phyloP scores from a whole-genome alignment of 2,113 vertebrate genomes.

The Ciconia maguari region DNA sequence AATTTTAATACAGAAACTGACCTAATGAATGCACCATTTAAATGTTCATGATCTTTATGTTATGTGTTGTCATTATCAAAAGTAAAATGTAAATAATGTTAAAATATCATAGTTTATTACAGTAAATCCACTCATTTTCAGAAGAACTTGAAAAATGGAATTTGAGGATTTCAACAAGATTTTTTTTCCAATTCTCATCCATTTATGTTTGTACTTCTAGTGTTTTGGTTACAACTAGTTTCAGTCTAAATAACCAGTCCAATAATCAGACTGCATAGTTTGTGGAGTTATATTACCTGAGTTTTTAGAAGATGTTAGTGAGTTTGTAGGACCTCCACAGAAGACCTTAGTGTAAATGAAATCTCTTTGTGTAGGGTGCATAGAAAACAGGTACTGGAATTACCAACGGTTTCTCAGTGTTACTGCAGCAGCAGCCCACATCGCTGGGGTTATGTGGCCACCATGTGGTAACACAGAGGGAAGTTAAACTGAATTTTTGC shows the following conservation, averaged over 20 bases:
- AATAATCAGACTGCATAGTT: background rate
- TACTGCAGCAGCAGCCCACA: background rate
- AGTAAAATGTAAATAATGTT: background rate
- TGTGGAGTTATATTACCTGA: background rate
- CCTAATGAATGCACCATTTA: background rate
- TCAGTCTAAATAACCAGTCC: background rate
- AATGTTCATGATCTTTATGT: background rate
- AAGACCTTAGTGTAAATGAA: background rate
- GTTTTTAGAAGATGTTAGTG: background rate
- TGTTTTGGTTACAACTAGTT: background rate
- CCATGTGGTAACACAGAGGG: background rate
- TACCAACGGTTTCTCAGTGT: background rate
- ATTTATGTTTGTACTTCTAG: background rate
- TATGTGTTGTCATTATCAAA: background rate
- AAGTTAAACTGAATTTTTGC: background rate
- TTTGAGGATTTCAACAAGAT: background rate
- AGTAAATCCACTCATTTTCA: background rate
- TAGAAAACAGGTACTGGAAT: background rate
- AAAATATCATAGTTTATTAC: background rate
- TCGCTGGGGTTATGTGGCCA: conserved; percentile 6
- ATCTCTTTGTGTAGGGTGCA: background rate
- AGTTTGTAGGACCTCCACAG: background rate
- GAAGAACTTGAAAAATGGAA: background rate
- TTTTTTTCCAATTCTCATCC: background rate
- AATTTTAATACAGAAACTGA: background rate